Percentiles rank a stretch among this genome's conserved stretches.
Conservation (phyloP, 1,140 invertebrate genomes). For the Bombus vancouverensis region DNA sequence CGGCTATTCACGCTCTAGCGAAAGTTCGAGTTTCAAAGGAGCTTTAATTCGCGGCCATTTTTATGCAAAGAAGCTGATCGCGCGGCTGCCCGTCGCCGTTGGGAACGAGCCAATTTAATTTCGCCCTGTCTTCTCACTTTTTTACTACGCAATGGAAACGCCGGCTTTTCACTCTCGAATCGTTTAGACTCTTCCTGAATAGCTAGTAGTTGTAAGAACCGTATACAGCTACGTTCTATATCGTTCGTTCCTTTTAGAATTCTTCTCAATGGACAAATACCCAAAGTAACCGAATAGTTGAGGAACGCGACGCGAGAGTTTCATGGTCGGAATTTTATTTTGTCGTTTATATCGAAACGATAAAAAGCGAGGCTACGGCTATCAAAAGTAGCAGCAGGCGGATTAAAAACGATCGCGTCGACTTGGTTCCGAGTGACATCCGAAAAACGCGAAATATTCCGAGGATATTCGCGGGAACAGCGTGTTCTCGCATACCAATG, state of each 20-base stretch:
- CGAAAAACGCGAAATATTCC: background rate
- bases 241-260: background rate
- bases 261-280: background rate
- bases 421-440: background rate
- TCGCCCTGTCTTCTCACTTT: conserved; percentile 24
- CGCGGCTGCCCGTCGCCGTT: background rate
- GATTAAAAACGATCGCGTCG: background rate
- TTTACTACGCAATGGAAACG: background rate
- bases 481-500: background rate
- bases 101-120: conserved; percentile 33
- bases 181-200: background rate
- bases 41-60: conserved; percentile 61
- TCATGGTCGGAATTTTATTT: no score
- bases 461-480: background rate
- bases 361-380: no score
- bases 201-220: background rate
- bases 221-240: background rate
- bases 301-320: background rate
- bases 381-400: background rate
- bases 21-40: conserved; percentile 31
- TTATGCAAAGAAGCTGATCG: conserved; percentile 59
- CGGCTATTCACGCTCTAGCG: conserved; percentile 26
- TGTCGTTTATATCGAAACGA: background rate
- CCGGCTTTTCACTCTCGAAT: background rate
- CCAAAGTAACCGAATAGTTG: background rate